These are phyloP conservation scores for Ictalurus furcatus DNA, from an alignment of 2,113 vertebrate species.

Conservation along the genomic window DNA sequence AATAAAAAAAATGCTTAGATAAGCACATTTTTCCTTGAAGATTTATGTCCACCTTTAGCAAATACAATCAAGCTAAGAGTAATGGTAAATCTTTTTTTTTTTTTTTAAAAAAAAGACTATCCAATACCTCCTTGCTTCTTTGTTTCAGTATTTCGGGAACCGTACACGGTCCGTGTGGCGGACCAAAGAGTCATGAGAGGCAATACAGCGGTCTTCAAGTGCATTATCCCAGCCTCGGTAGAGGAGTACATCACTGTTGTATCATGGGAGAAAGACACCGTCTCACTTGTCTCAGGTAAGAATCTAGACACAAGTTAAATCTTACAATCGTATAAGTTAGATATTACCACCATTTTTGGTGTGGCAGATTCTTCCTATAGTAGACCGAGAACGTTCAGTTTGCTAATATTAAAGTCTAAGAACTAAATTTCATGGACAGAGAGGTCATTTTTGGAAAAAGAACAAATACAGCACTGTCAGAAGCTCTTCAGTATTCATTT, in stretches of 20 bases:
- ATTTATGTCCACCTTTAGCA: neutral
- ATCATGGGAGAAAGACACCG: slow-evolving; percentile 99
- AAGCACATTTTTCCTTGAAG: neutral
- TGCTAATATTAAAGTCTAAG: neutral
- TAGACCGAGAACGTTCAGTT: neutral
- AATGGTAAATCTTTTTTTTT: neutral
- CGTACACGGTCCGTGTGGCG: slow-evolving; percentile 97
- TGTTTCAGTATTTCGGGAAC: slow-evolving; percentile 91
- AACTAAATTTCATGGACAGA: neutral
- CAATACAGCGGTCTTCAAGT: slow-evolving; percentile 99
- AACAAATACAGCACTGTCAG: neutral
- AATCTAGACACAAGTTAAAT: neutral
- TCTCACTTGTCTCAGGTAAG: slow-evolving; percentile 99
- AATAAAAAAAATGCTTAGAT: neutral
- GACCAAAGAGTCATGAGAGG: slow-evolving; percentile 99
- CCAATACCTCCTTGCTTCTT: neutral
- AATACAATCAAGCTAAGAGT: neutral
- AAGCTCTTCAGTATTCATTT: neutral
- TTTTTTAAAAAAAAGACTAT: neutral
- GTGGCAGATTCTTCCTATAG: neutral
- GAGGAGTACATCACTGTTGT: slow-evolving; percentile 96
- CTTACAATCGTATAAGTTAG: neutral
- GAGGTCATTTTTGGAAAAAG: neutral
- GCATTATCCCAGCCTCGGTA: slow-evolving; percentile 99
- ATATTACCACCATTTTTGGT: neutral